Conservation (phyloP, 2,888 invertebrate genomes). For the Pterostichus madidus region DNA sequence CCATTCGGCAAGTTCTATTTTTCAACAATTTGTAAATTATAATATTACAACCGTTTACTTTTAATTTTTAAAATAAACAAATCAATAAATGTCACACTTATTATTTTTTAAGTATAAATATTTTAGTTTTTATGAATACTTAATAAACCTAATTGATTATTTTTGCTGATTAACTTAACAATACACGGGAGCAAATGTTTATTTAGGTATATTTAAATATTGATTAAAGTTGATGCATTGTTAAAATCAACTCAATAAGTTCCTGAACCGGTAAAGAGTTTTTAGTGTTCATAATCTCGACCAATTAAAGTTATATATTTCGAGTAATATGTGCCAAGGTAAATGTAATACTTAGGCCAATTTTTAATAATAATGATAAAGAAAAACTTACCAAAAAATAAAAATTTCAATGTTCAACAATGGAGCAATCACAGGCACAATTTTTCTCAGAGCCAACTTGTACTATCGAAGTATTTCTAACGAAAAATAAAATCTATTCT, state of each 20-base stretch:
- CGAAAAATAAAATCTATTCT: conserved; percentile 13
- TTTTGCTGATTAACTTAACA: neutral
- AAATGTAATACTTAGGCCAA: neutral
- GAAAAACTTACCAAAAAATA: conserved; percentile 57
- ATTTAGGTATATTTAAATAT: conserved; percentile 29
- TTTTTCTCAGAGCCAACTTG: conserved; percentile 42
- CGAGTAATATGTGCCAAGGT: neutral
- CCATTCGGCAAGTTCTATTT: too few species aligned
- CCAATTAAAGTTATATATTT: neutral
- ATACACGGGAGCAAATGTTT: conserved; percentile 16
- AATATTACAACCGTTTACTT: too few species aligned
- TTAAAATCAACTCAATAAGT: conserved; percentile 11
- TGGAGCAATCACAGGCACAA: conserved; percentile 47
- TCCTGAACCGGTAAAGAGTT: neutral
- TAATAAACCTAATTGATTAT: conserved; percentile 18
- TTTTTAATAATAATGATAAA: neutral
- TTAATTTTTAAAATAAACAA: neutral
- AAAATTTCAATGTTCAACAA: conserved; percentile 48
- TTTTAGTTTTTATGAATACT: neutral
- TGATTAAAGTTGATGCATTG: conserved; percentile 31
- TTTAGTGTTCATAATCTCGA: neutral
- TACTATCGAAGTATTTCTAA: conserved; percentile 17
- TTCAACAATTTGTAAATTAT: too few species aligned
- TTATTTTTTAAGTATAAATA: neutral
- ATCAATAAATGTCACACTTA: conserved; percentile 1